phyloP scores from a whole-genome alignment of 1,140 invertebrate genomes.

The Aphelinus atriplicis region DNA sequence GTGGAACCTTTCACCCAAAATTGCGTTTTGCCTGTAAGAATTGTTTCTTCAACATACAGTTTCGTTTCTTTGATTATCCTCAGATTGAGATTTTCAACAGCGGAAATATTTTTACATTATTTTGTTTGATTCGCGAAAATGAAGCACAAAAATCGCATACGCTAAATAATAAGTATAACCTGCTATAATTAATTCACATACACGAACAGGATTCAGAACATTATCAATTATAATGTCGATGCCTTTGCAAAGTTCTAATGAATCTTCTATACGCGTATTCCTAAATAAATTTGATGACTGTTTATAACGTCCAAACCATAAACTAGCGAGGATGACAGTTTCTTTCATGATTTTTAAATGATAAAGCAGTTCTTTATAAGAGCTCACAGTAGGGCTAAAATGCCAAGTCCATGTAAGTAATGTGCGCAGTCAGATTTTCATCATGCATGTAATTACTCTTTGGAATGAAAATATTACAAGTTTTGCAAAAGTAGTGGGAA shows the following conservation, averaged over 20 bases:
- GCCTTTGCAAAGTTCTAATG: not conserved
- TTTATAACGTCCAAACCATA: not conserved
- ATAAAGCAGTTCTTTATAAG: not conserved
- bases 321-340: not conserved
- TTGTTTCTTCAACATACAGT: slow-evolving; percentile 25
- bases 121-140: slow-evolving; percentile 31
- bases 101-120: slow-evolving; percentile 25
- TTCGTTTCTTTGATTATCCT: slow-evolving; percentile 36
- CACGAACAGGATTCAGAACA: not conserved
- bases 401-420: too few relatives aligned
- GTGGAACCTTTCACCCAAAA: slow-evolving; percentile 40
- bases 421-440: too few relatives aligned
- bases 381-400: too few relatives aligned
- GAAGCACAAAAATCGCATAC: slow-evolving; percentile 8
- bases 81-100: slow-evolving; percentile 14
- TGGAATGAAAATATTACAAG: too few relatives aligned
- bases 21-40: not conserved
- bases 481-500: too few relatives aligned
- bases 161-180: not conserved
- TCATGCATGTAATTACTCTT: too few relatives aligned
- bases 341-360: not conserved
- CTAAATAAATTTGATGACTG: not conserved
- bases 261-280: not conserved
- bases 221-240: not conserved
- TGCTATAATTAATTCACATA: not conserved